These are phyloP conservation scores for Coleophora deauratella DNA, from an alignment of 2,888 invertebrate species.

Conservation along the genomic window DNA sequence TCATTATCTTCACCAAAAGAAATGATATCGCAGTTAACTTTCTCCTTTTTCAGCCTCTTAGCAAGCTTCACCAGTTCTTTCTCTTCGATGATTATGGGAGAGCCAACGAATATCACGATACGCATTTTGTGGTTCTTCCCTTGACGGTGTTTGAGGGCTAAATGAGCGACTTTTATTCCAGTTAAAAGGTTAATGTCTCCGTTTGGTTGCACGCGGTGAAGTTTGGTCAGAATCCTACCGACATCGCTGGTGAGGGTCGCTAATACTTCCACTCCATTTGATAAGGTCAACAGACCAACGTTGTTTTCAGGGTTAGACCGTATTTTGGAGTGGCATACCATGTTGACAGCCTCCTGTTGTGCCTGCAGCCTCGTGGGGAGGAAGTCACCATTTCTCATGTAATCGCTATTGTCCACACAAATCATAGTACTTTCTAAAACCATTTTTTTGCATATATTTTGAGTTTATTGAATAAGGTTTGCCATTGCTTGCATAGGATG, in stretches of 20 bases:
- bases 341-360: constrained; percentile 98
- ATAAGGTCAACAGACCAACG: constrained; percentile 93
- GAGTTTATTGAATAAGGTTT: too few species aligned
- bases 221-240: constrained; percentile 93
- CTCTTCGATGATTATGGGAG: constrained; percentile 93
- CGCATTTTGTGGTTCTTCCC: constrained; percentile 99
- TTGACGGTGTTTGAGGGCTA: constrained; percentile 94
- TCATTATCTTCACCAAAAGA: constrained; percentile 97
- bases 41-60: constrained; percentile 98
- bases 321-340: constrained; percentile 98
- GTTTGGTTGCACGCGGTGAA: constrained; percentile 95
- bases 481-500: too few species aligned
- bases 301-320: constrained; percentile 99
- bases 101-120: constrained; percentile 98
- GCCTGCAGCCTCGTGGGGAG: constrained; percentile 97
- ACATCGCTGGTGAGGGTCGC: constrained; percentile 98
- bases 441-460: constrained; percentile 76
- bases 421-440: constrained; percentile 99
- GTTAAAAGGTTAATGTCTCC: constrained; percentile 93
- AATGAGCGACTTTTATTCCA: constrained; percentile 96
- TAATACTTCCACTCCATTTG: constrained; percentile 90
- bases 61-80: constrained; percentile 95
- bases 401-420: constrained; percentile 99
- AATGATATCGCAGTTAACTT: constrained; percentile 97
- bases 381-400: constrained; percentile 99